Conservation (phyloP, 2,113 vertebrate genomes). For the Oncorhynchus gorbuscha region DNA sequence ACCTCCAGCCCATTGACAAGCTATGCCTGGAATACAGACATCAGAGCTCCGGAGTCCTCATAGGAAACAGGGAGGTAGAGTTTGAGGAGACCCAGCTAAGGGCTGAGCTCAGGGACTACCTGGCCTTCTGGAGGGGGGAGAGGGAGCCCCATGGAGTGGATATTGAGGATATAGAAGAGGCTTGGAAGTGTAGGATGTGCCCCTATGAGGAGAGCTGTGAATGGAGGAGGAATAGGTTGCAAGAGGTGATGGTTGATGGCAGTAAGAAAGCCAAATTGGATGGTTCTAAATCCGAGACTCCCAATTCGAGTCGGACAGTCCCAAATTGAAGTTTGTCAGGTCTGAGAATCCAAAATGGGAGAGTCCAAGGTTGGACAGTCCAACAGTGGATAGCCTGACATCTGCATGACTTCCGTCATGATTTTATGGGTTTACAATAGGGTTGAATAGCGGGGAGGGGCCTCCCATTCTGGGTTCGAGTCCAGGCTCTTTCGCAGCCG, state of each 20-base stretch:
- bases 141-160: slow-evolving; percentile 73
- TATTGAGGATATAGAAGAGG: slow-evolving; percentile 78
- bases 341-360: neutral
- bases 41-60: slow-evolving; percentile 58
- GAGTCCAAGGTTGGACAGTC: too few species aligned
- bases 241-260: neutral
- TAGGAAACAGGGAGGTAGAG: slow-evolving; percentile 58
- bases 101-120: slow-evolving; percentile 47
- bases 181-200: slow-evolving; percentile 75
- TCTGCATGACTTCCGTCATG: too few species aligned
- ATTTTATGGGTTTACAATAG: too few species aligned
- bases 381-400: too few species aligned
- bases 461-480: too few species aligned
- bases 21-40: slow-evolving; percentile 74
- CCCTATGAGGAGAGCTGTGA: slow-evolving; percentile 63
- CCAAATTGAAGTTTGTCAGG: neutral
- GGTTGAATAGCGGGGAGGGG: too few species aligned
- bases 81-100: slow-evolving; percentile 63
- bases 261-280: neutral
- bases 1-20: slow-evolving; percentile 66
- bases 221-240: slow-evolving; percentile 52
- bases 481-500: too few species aligned
- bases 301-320: neutral
- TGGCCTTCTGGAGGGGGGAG: slow-evolving; percentile 74
- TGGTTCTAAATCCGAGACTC: neutral